Conservation (phyloP, 2,113 vertebrate genomes). For the Pterocles burchelli region DNA sequence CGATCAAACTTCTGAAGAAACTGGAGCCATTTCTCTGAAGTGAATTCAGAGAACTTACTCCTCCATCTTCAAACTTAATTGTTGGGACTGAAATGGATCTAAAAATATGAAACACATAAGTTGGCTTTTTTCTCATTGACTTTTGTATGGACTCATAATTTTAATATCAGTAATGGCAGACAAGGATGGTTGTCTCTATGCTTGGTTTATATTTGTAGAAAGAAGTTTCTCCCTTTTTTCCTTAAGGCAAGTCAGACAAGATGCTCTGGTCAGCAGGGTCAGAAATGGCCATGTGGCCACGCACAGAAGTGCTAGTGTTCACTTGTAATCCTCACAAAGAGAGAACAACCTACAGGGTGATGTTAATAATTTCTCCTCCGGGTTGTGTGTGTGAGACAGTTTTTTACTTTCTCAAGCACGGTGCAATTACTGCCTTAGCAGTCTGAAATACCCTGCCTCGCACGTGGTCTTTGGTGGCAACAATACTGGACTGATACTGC, state of each 20-base stretch:
- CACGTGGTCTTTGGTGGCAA: not conserved
- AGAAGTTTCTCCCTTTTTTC: not conserved
- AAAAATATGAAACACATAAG: not conserved
- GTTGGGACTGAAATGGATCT: not conserved
- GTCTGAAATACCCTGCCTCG: not conserved
- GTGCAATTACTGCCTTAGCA: not conserved
- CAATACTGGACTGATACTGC: not conserved
- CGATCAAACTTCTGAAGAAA: constrained; percentile 10
- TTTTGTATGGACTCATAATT: not conserved
- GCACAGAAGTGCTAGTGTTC: not conserved
- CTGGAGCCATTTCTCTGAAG: not conserved
- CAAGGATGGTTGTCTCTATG: not conserved
- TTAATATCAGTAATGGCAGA: not conserved
- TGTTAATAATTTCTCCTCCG: not conserved
- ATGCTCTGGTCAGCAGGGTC: not conserved
- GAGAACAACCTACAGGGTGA: not conserved
- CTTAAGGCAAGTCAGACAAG: not conserved
- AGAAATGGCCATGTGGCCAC: not conserved
- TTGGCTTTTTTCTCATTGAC: not conserved
- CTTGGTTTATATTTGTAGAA: not conserved
- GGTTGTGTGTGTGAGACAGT: not conserved
- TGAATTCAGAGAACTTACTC: not conserved
- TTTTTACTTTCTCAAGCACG: not conserved
- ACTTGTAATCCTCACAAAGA: not conserved
- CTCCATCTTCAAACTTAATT: not conserved